Base-by-base conservation (phyloP, 1,140 invertebrate species). In the Littorina saxatilis region DNA sequence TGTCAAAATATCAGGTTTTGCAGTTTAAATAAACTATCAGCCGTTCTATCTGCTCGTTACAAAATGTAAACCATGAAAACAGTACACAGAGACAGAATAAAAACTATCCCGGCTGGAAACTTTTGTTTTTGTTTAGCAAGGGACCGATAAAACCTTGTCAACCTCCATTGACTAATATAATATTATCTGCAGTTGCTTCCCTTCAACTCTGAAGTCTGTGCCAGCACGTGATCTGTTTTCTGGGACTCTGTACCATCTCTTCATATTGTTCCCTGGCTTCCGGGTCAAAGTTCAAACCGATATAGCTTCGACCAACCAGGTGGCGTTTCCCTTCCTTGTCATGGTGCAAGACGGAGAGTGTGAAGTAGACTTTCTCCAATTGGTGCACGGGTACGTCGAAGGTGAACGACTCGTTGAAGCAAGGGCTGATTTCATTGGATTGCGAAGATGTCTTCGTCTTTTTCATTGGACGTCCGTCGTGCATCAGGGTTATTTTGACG, bases 281-380 rank as follows among this genome's bases (percentile, higher is more conserved):
- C 2, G 79, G 37, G 50, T 86, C 85, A 83, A 89, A 88, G 80
- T 86, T 85, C 37, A 83, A 78, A 15, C 88, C 88, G 37, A 89
- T 70, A 76, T 89, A 89, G 27, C 87, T 47, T 17, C 88, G 84
- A 52, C 88, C 88, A 50, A 89, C 29, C 27, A 89, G 63, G 63
- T 79, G 84, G 20, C 84, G 79, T 58, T 85, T 84, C n/a, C 75
- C 63, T 40, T 82, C 97, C 89, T 98, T 98, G 91, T 98, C 97
- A 90, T 97, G 97, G 92, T 98, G 97, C 96, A 98, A 98, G 32
- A 98, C 97, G 93, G 97, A 96, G 1, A 98, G 96, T 88, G 97
- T 96, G 37, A 98, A 93, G 80, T 95, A 96, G 83, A 97, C 96
- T 82, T 97, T 96, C 84, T 96, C 95, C 39, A 97, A 94, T 87